phyloP scores from a whole-genome alignment of 1,140 invertebrate species.

The Pinna nobilis region DNA sequence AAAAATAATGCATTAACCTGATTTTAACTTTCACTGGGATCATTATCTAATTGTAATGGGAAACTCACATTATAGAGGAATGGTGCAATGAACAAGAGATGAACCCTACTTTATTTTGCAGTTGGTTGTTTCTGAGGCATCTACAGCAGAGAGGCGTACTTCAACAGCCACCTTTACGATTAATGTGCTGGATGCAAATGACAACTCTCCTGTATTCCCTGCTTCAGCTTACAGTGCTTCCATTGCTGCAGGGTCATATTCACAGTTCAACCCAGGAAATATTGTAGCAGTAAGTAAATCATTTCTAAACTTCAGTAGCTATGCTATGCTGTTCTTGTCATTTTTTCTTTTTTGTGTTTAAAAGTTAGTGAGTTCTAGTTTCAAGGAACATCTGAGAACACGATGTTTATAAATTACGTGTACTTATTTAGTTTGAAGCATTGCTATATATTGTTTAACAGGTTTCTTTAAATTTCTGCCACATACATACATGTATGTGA shows the following conservation, averaged over 20 bases:
- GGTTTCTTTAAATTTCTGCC: no score
- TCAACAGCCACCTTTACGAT: constrained; percentile 46
- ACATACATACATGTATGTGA: no score
- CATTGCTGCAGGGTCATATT: constrained; percentile 19
- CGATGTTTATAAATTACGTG: no score
- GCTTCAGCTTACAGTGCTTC: constrained; percentile 19
- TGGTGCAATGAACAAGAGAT: no score
- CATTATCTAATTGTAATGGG: no score
- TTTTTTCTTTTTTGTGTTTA: neutral
- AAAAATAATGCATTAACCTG: no score
- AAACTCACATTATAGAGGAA: no score
- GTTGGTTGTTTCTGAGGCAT: constrained; percentile 9
- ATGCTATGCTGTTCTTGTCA: neutral
- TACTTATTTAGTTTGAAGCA: no score
- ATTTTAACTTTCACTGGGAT: no score
- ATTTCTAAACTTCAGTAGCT: neutral
- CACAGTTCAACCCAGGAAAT: constrained; percentile 8
- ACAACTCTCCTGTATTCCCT: constrained; percentile 52
- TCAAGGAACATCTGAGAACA: no score
- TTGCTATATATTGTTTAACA: no score
- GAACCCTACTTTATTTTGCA: neutral
- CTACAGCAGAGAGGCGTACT: constrained; percentile 11
- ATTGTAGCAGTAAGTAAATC: constrained; percentile 23
- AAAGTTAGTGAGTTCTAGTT: constrained; percentile 19
- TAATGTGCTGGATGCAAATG: constrained; percentile 42